These are phyloP conservation scores for Andinoacara biseriatus DNA, from an alignment of 2,113 vertebrate genomes.

Conservation along the genomic window DNA sequence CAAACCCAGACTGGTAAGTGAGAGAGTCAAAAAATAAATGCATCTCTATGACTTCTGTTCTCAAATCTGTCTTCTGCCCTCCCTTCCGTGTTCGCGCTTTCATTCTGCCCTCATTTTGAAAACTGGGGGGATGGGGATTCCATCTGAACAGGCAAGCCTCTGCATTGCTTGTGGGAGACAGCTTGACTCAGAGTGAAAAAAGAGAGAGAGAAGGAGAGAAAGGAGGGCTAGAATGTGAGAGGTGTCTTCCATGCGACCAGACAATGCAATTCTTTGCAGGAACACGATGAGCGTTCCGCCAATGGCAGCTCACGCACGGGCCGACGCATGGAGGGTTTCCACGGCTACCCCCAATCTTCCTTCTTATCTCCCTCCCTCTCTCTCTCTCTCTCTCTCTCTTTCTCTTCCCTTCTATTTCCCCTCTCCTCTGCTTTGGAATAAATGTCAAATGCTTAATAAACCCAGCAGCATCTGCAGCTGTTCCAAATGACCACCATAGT, in stretches of 20 bases:
- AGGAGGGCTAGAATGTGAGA: conserved; percentile 36
- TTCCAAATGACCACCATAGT: conserved; percentile 39
- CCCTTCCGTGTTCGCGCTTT: conserved; percentile 19
- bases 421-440: conserved; percentile 51
- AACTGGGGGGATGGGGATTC: conserved; percentile 54
- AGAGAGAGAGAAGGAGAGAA: background rate
- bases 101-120: conserved; percentile 64
- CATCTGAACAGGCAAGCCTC: conserved; percentile 66
- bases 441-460: conserved; percentile 77
- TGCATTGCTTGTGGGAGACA: conserved; percentile 52
- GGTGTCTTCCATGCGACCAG: conserved; percentile 69
- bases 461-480: conserved; percentile 35
- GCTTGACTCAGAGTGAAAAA: conserved; percentile 34
- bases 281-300: conserved; percentile 47
- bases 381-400: background rate
- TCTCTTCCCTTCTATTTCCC: conserved; percentile 15
- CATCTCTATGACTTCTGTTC: conserved; percentile 32
- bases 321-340: conserved; percentile 71
- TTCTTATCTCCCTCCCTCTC: background rate
- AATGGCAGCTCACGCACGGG: conserved; percentile 63
- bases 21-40: background rate
- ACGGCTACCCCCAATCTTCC: conserved; percentile 72
- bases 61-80: conserved; percentile 26
- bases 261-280: conserved; percentile 58
- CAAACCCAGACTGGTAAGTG: background rate